These are phyloP conservation scores for Oxygymnocypris stewartii DNA, from an alignment of 2,113 vertebrate species.

Conservation along the genomic window DNA sequence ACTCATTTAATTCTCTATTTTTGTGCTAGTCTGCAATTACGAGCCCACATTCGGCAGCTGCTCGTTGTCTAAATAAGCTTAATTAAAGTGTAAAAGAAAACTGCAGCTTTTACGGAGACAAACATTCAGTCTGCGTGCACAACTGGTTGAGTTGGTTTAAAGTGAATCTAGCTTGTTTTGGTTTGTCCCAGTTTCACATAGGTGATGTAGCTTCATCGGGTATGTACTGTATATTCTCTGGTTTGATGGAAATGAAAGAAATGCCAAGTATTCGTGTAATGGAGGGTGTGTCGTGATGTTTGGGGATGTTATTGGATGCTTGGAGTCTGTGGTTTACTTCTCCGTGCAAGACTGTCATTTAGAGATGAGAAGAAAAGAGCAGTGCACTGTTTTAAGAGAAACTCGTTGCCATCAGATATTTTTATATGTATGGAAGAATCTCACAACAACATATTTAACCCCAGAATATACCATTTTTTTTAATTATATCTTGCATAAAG, in stretches of 20 bases:
- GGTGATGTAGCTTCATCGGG: not conserved
- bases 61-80: slow-evolving; percentile 24
- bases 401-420: not conserved
- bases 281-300: slow-evolving; percentile 45
- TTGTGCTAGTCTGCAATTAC: not conserved
- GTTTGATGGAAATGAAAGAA: slow-evolving; percentile 38
- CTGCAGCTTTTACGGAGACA: not conserved
- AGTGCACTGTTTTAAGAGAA: not conserved
- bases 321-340: slow-evolving; percentile 40
- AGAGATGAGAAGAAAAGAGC: not conserved
- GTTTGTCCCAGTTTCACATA: not conserved
- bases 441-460: not conserved
- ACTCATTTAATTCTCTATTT: slow-evolving; percentile 28
- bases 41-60: not conserved
- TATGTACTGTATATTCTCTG: slow-evolving; percentile 28
- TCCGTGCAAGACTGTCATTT: slow-evolving; percentile 22
- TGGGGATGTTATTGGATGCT: slow-evolving; percentile 6
- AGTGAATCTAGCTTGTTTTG: not conserved
- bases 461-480: not conserved
- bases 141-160: not conserved
- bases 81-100: not conserved
- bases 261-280: slow-evolving; percentile 36
- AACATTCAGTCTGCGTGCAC: not conserved
- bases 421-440: not conserved
- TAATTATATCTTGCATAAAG: not conserved